A percentile compares a stretch with the other conserved stretches of the same genome.
phyloP scores from a whole-genome alignment of 2,797 vertebrate genomes.

The Enteromius viviparus region DNA sequence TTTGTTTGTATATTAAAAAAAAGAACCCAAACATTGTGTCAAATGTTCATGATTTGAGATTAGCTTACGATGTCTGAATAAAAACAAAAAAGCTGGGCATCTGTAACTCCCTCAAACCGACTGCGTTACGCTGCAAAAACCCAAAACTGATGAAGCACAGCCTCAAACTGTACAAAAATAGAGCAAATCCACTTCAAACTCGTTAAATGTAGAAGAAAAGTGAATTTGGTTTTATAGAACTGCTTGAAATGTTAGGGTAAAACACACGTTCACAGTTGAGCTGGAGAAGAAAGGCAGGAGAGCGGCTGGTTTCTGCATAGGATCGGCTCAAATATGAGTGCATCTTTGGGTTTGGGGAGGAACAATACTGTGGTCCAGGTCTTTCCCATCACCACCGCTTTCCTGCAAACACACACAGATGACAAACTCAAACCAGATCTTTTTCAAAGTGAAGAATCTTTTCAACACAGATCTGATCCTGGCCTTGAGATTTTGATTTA shows the following conservation, averaged over 20 bases:
- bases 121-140: not conserved
- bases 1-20: not conserved
- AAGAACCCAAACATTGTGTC: not conserved
- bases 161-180: slow-evolving; percentile 47
- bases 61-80: not conserved
- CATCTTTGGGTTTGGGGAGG: not conserved
- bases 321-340: not conserved
- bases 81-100: not conserved
- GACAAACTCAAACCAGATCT: not conserved
- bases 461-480: not conserved
- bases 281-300: not conserved
- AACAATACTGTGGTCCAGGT: not conserved
- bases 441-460: not conserved
- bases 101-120: not conserved
- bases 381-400: not conserved
- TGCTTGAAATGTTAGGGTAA: not conserved
- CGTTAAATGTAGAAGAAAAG: not conserved
- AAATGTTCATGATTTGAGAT: slow-evolving; percentile 27
- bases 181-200: slow-evolving; percentile 1
- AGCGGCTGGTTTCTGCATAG: slow-evolving; percentile 3
- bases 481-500: not conserved
- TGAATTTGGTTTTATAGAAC: not conserved
- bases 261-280: not conserved
- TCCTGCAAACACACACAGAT: not conserved
- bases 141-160: not conserved